Evolutionary conservation across 1,140 invertebrate species (phyloP), one percentile per base, ranked within the genome.

Genomic region (Idris sp.): DNA sequence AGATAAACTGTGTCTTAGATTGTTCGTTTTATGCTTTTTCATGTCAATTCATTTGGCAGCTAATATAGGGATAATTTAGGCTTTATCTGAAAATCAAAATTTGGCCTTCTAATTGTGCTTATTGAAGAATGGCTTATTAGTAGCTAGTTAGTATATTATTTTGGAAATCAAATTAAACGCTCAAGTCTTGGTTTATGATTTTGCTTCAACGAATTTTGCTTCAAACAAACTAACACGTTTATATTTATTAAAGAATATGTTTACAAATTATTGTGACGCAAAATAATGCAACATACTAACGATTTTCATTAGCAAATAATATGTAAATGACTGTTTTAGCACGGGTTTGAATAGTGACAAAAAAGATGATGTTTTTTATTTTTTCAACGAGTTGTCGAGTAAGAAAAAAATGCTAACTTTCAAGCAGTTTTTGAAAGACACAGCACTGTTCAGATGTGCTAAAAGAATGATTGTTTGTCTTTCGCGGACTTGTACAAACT

Each of bases 401-500:
- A n/a, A 10, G 14, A 8, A 16, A 35, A 31, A 58, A 58, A 11
- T 9, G 10, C 38, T 31, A 38, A 65, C 49, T 30, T 65, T 31
- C 19, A 19, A 46, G 9, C 25, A 8, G 18, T 38, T 56, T 65
- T 48, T 40, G 22, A 46, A 35, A 48, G 15, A 14, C 10, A 8
- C 40, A 7, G 31, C 28, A 13, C 28, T 28, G 4, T 28, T 46
- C 16, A 19, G 35, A 62, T 41, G 58, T 72, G 67, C 58, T 62
- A 56, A 72, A 64, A 58, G 51, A 58, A 58, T 36, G 6, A 58
- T 64, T 64, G 36, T 64, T 72, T 72, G 51, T 43, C 14, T 64
- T 49, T 33, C 43, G 43, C 46, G 8, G 26, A 4, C 62, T 67
- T 31, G 13, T 22, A 33, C 16, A 69, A 61, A 44, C 33, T 54